phyloP scores from a whole-genome alignment of 2,797 vertebrate genomes.

The Sebastes cheni region DNA sequence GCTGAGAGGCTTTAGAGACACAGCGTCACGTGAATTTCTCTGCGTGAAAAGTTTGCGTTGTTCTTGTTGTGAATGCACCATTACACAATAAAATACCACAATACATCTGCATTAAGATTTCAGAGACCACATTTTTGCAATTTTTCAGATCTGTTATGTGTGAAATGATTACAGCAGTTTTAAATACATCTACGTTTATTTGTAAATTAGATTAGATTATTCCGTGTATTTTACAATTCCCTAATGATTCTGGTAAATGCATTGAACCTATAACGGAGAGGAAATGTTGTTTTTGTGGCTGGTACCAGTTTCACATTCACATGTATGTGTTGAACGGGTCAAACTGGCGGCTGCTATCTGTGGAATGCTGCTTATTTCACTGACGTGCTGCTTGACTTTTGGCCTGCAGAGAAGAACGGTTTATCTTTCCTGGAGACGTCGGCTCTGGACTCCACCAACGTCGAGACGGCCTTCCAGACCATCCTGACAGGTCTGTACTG shows the following conservation, averaged over 20 bases:
- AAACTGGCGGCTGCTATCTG: neutral
- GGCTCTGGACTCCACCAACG: slow-evolving; percentile 95
- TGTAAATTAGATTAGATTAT: neutral
- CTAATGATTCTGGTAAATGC: neutral
- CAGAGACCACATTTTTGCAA: too few species aligned
- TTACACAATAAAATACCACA: too few species aligned
- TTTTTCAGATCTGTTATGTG: too few species aligned
- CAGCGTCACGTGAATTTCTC: too few species aligned
- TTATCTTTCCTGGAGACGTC: slow-evolving; percentile 96
- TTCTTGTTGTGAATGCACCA: too few species aligned
- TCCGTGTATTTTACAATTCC: neutral
- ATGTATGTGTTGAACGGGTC: neutral
- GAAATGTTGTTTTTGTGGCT: neutral
- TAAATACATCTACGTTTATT: too few species aligned
- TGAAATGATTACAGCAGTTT: too few species aligned
- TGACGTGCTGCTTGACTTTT: neutral
- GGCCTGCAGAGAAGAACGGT: slow-evolving; percentile 88
- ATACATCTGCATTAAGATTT: too few species aligned
- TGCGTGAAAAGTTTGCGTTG: too few species aligned
- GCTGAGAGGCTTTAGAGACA: too few species aligned
- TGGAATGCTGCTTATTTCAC: slow-evolving; percentile 14
- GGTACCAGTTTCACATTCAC: neutral
- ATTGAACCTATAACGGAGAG: neutral
- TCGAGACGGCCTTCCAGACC: slow-evolving; percentile 93
- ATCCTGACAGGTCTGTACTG: slow-evolving; percentile 85